A percentile compares a stretch with the other conserved stretches of the same genome.
Conservation (phyloP, 2,888 invertebrate species). For the Lysandra coridon region DNA sequence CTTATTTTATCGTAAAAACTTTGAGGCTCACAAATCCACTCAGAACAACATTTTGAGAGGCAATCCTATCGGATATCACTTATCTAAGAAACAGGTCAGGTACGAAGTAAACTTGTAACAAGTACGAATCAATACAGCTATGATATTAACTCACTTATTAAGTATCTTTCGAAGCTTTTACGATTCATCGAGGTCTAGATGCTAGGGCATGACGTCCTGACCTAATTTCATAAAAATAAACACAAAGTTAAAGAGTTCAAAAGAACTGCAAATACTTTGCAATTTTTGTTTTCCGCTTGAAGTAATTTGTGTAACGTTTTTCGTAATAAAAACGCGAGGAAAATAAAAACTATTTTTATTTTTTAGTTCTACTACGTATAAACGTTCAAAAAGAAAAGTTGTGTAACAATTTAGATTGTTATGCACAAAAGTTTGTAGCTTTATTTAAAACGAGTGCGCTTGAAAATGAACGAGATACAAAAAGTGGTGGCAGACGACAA, state of each 20-base stretch:
- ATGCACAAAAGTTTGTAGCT: not conserved
- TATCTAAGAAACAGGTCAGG: not conserved
- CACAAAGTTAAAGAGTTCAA: not conserved
- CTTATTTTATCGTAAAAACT: not conserved
- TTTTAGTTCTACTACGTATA: constrained; percentile 7
- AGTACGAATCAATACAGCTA: not conserved
- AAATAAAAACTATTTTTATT: constrained; percentile 5
- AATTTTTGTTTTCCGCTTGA: not conserved
- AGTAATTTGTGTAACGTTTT: not conserved
- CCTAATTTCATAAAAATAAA: constrained; percentile 17
- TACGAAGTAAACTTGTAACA: not conserved
- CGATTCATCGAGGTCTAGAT: constrained; percentile 1
- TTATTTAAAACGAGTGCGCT: constrained; percentile 29
- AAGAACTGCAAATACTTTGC: constrained; percentile 4
- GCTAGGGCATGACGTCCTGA: not conserved
- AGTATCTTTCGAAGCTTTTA: constrained; percentile 27
- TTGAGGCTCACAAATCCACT: not conserved
- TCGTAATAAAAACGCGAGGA: not conserved
- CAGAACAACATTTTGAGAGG: not conserved
- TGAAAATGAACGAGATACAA: constrained; percentile 33
- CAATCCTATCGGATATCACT: not conserved
- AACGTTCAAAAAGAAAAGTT: constrained; percentile 3
- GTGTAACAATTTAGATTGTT: constrained; percentile 20
- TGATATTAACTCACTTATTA: constrained; percentile 8
- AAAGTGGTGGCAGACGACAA: constrained; percentile 30